Evolutionary conservation across 2,113 vertebrate genomes (phyloP), one percentile per base, ranked within the genome.

Genomic region (Columba livia): DNA sequence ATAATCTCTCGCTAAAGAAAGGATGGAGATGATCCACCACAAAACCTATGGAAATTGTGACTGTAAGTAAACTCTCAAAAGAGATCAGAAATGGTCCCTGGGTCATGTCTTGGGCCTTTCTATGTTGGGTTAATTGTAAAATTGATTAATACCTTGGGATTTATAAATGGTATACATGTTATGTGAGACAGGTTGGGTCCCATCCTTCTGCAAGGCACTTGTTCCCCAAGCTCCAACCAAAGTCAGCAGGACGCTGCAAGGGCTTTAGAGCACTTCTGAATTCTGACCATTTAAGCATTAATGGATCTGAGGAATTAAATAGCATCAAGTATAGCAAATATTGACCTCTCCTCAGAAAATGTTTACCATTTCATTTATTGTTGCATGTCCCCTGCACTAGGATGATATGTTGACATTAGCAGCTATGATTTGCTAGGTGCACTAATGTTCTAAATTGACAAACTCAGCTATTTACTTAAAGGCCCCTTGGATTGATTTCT

Each of bases 231-330:
- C 62, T 87, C 51, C 21, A 11, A 13, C 48, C 61, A 77, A 73
- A 90, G 75, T 67, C 85, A 66, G 56, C 9, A 54, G 64, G 47
- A 83, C 73, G 60, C 75, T 90, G 51, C 64, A 67, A 66, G 56
- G 85, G 38, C 72, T 86, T 83, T n/a, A 60, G 25, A 89, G 36
- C 74, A 73, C 47, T 40, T 86, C 85, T 71, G 85, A 79, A 84
- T 83, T 91, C 79, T 71, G 69, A 34, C 48, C 79, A 71, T 75
- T 93, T 81, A 90, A 69, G 79, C 83, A 88, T 79, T 95, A 79
- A 84, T 92, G 85, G 88, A 96, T 97, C 96, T 93, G 80, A 92
- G 90, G 94, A 94, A 96, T 96, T 94, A 96, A 96, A 75, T 65
- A 93, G 94, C 72, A 86, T 92, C 88, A 94, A 88, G 92, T 53